Base-by-base conservation (phyloP, 2,888 invertebrate species). In the Tetragonisca angustula region DNA sequence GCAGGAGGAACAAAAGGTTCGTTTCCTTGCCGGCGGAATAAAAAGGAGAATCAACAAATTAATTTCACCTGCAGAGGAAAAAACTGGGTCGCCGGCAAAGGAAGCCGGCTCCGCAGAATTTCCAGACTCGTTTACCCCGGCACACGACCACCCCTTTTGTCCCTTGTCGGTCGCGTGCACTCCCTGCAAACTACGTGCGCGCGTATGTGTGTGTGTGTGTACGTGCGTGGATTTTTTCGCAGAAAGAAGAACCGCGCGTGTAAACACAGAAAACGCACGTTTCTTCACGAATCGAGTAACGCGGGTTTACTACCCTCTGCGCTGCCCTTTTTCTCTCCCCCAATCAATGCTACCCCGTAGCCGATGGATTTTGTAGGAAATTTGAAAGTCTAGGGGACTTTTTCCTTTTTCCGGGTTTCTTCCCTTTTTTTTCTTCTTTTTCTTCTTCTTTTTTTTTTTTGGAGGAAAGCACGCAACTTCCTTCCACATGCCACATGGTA, bases 401-500 rank as follows among this genome's bases (percentile, higher is more conserved):
- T 62, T 68, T 75, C 76, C 83, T 76, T 43, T 9, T 43, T 43
- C 43, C 43, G 43, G 43, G 43, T 43, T 36, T 6, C 4, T 21
- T 13, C 0, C 36, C 9, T 21, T 19, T 21, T 64, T 64, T 36
- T 21, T 36, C 11, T 52, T 5, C 19, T 52, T 52, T 43, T 43
- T 67, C 27, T 36, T 49, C 71, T n/a, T 54, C 50, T 52, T 78
- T 62, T 75, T 68, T 79, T 77, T 86, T 84, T 79, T 88, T 81
- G 82, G 83, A 84, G 86, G 84, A 78, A 69, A 65, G 19, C 86
- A 59, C 79, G 85, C 89, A 90, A 90, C 89, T 89, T 89, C 87
- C 90, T 88, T 90, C 90, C 91, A 92, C 92, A 91, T 92, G 92
- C 91, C 92, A 92, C 93, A 93, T 93, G 93, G 91, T 88, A 90